Evolutionary conservation across 2,113 vertebrate species (phyloP), one percentile per base, ranked within the genome.

Genomic region (Macaca nemestrina): DNA sequence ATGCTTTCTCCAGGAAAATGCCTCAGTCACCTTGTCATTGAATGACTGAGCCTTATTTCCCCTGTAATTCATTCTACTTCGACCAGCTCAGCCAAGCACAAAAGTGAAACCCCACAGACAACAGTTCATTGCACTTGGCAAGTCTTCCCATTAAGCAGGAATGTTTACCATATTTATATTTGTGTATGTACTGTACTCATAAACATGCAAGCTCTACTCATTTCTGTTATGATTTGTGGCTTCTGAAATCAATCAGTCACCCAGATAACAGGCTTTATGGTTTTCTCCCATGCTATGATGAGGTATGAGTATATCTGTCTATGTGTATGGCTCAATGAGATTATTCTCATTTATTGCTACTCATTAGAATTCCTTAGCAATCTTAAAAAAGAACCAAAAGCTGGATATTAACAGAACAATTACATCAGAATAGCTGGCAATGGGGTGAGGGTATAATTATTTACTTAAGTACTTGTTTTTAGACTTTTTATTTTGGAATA

Each of bases 1-100:
- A 23, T 52, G 40, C 13, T 76, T 98, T 57, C 89, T 97, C 94
- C 64, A 97, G 86, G 89, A 50, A 97, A 96, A 97, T 95, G 6
- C 43, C 25, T 97, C 43, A 93, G 55, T 97, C 70, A 98, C 88
- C 35, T 93, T 96, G 48, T 93, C 93, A 93, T 18, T 95, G 95
- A 96, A 97, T 97, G 93, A 95, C 93, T 96, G 84, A 88, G 38
- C 83, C 95, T 96, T 64, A 59, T 23, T 20, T 92, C 25, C 38
- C 43, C 0, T 55, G 55, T 68, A 97, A 98, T 98, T 57, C 10
- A 79, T 97, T 83, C 75, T 84, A 10, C 17, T 92, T 70, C 55
- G 88, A 8, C 93, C 30, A 38, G 55, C 22, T 84, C 11, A 93
- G 78, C 59, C 93, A 86, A 86, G 45, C 10, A 80, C 64, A 93